These are phyloP conservation scores for Zosterops lateralis DNA, from an alignment of 2,113 vertebrate genomes.

Conservation along the genomic window DNA sequence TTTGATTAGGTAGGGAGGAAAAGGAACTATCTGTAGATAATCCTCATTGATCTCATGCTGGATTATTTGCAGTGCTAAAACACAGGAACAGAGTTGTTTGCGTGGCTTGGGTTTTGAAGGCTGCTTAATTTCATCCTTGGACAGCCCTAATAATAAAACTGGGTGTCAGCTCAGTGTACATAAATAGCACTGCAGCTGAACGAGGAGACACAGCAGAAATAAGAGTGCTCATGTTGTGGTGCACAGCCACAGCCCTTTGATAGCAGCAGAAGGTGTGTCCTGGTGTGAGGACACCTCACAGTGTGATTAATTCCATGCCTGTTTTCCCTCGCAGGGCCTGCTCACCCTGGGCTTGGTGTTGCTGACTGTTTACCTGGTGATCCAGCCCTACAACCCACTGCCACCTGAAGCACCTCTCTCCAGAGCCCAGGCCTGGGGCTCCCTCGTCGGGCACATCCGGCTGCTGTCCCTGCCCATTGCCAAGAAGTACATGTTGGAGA, in stretches of 20 bases:
- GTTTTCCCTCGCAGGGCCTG: constrained; percentile 73
- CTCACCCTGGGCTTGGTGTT: constrained; percentile 83
- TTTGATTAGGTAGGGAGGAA: not conserved
- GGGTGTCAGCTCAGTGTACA: not conserved
- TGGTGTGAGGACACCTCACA: not conserved
- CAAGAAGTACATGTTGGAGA: constrained; percentile 92
- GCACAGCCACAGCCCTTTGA: not conserved
- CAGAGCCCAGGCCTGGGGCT: constrained; percentile 83
- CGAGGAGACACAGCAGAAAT: not conserved
- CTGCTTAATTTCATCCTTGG: not conserved
- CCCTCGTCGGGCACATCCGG: constrained; percentile 85
- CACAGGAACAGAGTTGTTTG: not conserved
- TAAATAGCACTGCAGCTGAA: not conserved
- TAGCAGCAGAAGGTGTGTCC: not conserved
- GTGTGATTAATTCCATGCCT: not conserved
- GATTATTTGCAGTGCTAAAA: not conserved
- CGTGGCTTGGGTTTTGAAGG: not conserved
- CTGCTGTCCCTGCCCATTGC: constrained; percentile 90
- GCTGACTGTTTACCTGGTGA: constrained; percentile 81
- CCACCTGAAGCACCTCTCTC: constrained; percentile 77
- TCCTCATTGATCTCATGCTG: not conserved
- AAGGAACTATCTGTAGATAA: not conserved
- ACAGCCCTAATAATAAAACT: not conserved
- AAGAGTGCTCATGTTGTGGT: fast-evolving
- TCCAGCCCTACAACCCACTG: constrained; percentile 80